Percentiles rank a stretch among this genome's conserved stretches.
Evolutionary conservation across 2,888 invertebrate genomes (phyloP).

Genomic region (Tholera decimalis): DNA sequence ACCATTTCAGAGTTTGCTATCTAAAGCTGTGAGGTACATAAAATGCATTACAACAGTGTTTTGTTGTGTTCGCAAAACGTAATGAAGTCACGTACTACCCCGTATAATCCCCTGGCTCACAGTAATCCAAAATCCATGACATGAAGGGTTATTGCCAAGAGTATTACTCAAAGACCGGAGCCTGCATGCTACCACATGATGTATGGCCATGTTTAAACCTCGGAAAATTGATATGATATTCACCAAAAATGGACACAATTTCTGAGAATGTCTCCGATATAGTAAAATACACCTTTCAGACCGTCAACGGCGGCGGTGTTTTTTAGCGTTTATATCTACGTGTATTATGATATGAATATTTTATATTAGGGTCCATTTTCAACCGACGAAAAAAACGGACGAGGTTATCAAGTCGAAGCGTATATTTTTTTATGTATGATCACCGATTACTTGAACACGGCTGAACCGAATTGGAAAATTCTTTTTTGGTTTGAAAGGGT

Average conservation of each 20-base stretch:
- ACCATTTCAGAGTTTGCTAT: constrained; percentile 38
- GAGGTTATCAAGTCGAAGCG: too few relatives aligned
- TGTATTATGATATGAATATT: constrained; percentile 41
- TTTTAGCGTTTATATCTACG: constrained; percentile 30
- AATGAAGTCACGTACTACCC: constrained; percentile 62
- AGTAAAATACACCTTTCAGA: constrained; percentile 41
- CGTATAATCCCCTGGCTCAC: constrained; percentile 55
- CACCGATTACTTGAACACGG: too few relatives aligned
- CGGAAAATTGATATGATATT: constrained; percentile 52
- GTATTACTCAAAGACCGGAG: constrained; percentile 39
- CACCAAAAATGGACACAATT: constrained; percentile 44
- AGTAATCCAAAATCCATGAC: constrained; percentile 50
- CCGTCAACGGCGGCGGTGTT: background rate
- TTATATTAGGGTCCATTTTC: constrained; percentile 42
- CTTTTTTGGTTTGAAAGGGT: too few relatives aligned
- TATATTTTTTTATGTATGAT: too few relatives aligned
- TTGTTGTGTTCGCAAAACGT: constrained; percentile 34
- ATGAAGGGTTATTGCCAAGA: constrained; percentile 42
- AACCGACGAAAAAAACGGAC: too few relatives aligned
- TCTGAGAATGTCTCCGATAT: constrained; percentile 33
- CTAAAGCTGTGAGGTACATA: constrained; percentile 42
- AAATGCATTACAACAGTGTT: constrained; percentile 53
- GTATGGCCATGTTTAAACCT: constrained; percentile 10
- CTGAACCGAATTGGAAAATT: too few relatives aligned
- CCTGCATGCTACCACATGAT: constrained; percentile 18